Base-by-base conservation (phyloP, 2,888 invertebrate species). In the Heliconius cydno region DNA sequence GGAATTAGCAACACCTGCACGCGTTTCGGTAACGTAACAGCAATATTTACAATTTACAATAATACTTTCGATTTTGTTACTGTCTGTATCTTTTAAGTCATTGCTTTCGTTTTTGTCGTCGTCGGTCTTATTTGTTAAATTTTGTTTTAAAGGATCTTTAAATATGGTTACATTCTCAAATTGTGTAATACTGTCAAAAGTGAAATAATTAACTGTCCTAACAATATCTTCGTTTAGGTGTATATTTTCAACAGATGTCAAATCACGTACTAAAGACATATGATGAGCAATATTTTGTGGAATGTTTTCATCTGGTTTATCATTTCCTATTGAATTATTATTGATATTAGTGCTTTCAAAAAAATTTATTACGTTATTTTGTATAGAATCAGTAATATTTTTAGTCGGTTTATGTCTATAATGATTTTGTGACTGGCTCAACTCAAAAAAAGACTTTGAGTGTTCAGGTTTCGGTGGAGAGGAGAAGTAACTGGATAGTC, bases 371-470 rank as follows among this genome's bases (percentile, higher is more conserved):
- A 83, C 81, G 19, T 81, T 81, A 41, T 77, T 80, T 76, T 81
- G 52, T 65, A 78, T 76, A 22, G 77, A 57, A 73, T 83, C 84
- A 79, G 67, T 82, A 66, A 22, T 82, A 66, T 70, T 63, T 25
- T 77, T 19, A n/a, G 67, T 41, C 3, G 83, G 82, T 30, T 86
- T 87, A 79, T 93, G 92, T 84, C 92, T 90, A 52, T 92, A 94
- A 82, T 94, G 94, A 70, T 94, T 91, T 90, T 94, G 93, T 79
- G 94, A 92, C 80, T 93, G 90, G 86, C 95, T 94, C 78, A 94
- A 88, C 85, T 95, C 94, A 94, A 95, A 95, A 95, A 95, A 95
- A 93, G 94, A 91, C 84, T 94, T 94, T 28, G 91, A 87, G 66
- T 89, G 91, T 3, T 94, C 93, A 0, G 91, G 87, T 89, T 92